Base-by-base conservation (phyloP, 2,797 vertebrate species). In the Alca torda region DNA sequence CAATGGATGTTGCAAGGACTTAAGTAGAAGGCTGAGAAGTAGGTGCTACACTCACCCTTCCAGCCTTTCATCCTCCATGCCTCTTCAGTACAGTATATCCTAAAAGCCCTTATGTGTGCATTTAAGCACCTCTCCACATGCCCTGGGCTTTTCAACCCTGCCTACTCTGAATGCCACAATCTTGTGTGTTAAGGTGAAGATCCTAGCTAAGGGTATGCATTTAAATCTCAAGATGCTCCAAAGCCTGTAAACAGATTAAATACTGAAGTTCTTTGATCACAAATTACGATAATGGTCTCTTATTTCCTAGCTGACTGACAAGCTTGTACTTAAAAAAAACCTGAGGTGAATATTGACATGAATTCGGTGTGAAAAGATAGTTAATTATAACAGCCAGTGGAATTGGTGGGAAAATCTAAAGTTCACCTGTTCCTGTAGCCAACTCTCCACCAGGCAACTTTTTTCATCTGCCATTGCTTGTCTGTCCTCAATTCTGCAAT, bases 211-310 rank as follows among this genome's bases (percentile, higher is more conserved):
- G 9, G 12, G 33, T 81, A 45, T 74, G 35, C 46, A 85, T 96
- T 91, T 96, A 93, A 81, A 96, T 90, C 72, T 3, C 43, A 72
- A 79, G n/a, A 70, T 75, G 60, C 45, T 94, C 81, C 61, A 90
- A 96, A 95, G 80, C 13, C 68, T 31, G 7, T 45, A 91, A 94
- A 86, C 89, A 96, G 89, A 95, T 86, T 91, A 94, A 97, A 78
- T 54, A 84, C 65, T 76, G 53, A 94, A 64, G 39, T 56, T 11
- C 19, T 83, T 11, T 56, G 46, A 70, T 14, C 11, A 61, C 25
- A 81, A 63, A 84, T 61, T 6, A 64, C 77, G 25, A 56, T 41
- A 64, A 35, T 39, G 41, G 13, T 75, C 17, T 89, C 53, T 92
- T 95, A 69, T 45, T 81, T 96, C 26, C 73, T 82, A 68, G 46